phyloP scores from a whole-genome alignment of 2,113 vertebrate genomes.

The Tringa solitaria region DNA sequence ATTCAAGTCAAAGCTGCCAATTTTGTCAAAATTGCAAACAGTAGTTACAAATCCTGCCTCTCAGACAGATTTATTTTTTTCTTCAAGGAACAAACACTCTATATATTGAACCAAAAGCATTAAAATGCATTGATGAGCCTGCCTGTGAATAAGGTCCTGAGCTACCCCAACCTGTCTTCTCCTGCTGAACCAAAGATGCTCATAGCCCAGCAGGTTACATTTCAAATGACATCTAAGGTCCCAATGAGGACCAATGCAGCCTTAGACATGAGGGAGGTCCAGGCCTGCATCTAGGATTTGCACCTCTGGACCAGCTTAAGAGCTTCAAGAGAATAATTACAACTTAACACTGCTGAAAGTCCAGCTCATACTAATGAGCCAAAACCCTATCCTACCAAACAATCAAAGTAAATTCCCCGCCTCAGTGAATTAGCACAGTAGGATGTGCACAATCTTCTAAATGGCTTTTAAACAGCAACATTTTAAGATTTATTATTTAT shows the following conservation, averaged over 20 bases:
- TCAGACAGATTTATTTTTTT: not conserved
- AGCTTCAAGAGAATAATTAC: not conserved
- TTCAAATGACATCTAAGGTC: not conserved
- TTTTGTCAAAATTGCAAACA: not conserved
- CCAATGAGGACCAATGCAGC: not conserved
- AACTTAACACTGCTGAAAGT: not conserved
- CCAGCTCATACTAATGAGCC: not conserved
- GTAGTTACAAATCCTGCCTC: not conserved
- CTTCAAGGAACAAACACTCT: not conserved
- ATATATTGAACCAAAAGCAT: not conserved
- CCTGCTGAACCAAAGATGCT: not conserved
- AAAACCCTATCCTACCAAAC: not conserved
- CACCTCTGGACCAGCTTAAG: not conserved
- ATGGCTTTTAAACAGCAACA: not conserved
- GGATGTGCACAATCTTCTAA: not conserved
- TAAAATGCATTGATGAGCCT: not conserved
- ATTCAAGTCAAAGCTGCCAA: not conserved
- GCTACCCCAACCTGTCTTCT: not conserved
- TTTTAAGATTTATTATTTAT: not conserved
- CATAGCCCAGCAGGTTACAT: not conserved
- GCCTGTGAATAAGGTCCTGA: not conserved
- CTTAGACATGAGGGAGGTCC: not conserved
- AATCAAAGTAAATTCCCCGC: not conserved
- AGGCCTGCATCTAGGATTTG: not conserved
- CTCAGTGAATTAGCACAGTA: not conserved